phyloP scores from a whole-genome alignment of 2,888 invertebrate genomes.

The Volucella inflata region DNA sequence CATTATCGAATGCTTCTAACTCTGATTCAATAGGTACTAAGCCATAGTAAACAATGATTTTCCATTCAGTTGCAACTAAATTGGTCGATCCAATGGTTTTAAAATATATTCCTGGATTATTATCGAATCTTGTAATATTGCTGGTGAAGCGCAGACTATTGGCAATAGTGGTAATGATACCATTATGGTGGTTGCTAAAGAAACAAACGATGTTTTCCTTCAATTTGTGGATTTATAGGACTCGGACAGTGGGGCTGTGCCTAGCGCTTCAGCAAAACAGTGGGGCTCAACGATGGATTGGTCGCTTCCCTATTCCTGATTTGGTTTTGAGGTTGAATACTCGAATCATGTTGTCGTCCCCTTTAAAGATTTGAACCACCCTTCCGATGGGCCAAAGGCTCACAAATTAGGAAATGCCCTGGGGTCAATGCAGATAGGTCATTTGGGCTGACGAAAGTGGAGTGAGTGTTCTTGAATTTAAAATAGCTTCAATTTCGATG shows the following conservation, averaged over 20 bases:
- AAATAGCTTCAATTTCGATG: too few relatives aligned
- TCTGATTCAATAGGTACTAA: slow-evolving; percentile 39
- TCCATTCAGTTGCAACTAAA: slow-evolving; percentile 41
- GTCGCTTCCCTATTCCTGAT: background rate
- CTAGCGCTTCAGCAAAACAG: too few relatives aligned
- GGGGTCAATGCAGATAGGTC: background rate
- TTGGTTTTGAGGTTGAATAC: background rate
- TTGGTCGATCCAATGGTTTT: slow-evolving; percentile 36
- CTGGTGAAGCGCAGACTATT: too few relatives aligned
- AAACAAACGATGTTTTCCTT: too few relatives aligned
- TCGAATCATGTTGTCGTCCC: background rate
- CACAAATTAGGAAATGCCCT: background rate
- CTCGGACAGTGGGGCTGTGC: too few relatives aligned
- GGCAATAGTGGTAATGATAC: too few relatives aligned
- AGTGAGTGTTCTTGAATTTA: background rate
- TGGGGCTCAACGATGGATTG: background rate
- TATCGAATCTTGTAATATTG: background rate
- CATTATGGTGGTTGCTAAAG: too few relatives aligned
- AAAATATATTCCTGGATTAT: slow-evolving; percentile 47
- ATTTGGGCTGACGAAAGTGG: background rate
- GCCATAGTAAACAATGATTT: slow-evolving; percentile 51
- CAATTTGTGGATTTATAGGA: too few relatives aligned
- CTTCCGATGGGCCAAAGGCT: background rate
- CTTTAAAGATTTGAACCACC: background rate
- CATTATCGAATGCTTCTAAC: slow-evolving; percentile 12